Conservation (phyloP, 2,797 vertebrate genomes). For the Ispidina picta region DNA sequence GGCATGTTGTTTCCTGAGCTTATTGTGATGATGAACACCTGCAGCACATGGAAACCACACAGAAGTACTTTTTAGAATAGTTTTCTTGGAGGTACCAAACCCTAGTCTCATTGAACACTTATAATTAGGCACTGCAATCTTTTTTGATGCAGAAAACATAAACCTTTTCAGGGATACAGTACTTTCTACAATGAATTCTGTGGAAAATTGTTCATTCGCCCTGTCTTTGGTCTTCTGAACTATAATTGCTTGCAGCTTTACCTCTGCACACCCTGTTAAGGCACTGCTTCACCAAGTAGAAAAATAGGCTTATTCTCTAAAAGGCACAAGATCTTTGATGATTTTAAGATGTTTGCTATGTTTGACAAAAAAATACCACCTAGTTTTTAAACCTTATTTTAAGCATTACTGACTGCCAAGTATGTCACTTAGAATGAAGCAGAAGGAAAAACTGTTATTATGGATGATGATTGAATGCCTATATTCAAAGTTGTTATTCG, state of each 20-base stretch:
- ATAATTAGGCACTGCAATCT: not conserved
- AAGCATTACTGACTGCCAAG: not conserved
- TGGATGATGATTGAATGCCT: not conserved
- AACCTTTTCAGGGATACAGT: not conserved
- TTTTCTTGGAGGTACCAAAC: not conserved
- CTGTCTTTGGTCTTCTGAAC: not conserved
- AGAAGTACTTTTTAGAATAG: not conserved
- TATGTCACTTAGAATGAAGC: not conserved
- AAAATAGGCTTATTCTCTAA: not conserved
- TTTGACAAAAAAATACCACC: not conserved
- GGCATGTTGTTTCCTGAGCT: not conserved
- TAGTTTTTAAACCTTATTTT: not conserved
- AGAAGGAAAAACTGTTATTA: not conserved
- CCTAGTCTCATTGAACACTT: not conserved
- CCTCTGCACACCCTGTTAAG: not conserved
- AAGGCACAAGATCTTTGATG: not conserved
- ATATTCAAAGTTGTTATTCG: not conserved
- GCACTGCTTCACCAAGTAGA: not conserved
- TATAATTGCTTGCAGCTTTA: not conserved
- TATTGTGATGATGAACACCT: not conserved
- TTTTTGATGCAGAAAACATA: not conserved
- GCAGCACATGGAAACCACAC: not conserved
- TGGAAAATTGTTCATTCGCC: not conserved
- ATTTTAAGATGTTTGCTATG: not conserved
- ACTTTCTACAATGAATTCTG: not conserved